A percentile compares a stretch with the other conserved stretches of the same genome.
Conservation (phyloP, 2,113 vertebrate species). For the Elephantulus edwardii region DNA sequence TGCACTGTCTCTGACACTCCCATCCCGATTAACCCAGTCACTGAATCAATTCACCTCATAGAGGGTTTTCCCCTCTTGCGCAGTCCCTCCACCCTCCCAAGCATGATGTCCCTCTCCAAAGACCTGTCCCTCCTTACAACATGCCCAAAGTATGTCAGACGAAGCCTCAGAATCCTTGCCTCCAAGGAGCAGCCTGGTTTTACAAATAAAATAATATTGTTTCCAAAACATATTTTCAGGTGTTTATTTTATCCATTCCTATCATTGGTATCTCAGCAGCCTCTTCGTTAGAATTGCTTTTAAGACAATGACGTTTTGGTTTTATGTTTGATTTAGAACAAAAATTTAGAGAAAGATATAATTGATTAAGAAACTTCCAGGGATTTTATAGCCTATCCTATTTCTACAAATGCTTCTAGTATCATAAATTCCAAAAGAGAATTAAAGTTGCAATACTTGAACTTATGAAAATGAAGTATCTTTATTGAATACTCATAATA, state of each 20-base stretch:
- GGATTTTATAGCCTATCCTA: neutral
- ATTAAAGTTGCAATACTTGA: neutral
- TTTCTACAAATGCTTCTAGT: neutral
- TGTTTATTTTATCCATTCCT: neutral
- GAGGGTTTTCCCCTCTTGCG: too few species aligned
- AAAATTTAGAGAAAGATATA: neutral
- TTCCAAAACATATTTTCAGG: neutral
- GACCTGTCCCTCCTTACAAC: too few species aligned
- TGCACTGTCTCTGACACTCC: too few species aligned
- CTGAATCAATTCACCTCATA: too few species aligned
- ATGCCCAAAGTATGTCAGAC: too few species aligned
- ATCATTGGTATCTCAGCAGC: neutral
- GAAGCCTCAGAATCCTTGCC: too few species aligned
- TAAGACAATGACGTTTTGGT: neutral
- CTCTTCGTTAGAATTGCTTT: neutral
- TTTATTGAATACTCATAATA: neutral
- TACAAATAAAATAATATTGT: neutral
- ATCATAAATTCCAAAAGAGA: neutral
- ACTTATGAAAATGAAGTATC: neutral
- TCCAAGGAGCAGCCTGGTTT: too few species aligned
- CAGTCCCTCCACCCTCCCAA: too few species aligned
- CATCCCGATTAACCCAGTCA: too few species aligned
- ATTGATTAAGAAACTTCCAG: neutral
- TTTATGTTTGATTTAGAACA: neutral
- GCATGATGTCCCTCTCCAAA: too few species aligned